These are phyloP conservation scores for Pangasianodon gigas DNA, from an alignment of 2,113 vertebrate species.

Conservation along the genomic window DNA sequence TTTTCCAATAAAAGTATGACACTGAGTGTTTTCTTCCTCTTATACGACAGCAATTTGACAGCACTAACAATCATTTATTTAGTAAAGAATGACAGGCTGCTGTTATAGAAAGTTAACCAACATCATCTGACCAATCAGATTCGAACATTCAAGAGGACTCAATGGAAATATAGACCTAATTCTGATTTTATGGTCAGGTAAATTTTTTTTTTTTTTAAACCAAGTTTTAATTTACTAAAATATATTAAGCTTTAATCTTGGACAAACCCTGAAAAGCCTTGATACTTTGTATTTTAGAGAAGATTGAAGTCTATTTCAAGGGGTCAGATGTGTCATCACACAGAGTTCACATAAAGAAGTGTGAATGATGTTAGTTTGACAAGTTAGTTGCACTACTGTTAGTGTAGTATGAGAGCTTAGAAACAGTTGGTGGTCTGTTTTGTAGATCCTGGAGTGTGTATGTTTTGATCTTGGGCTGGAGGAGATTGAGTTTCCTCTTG, in stretches of 20 bases:
- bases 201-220: not conserved
- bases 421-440: conserved; percentile 59
- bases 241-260: not conserved
- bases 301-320: not conserved
- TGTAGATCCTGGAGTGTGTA: conserved; percentile 26
- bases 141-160: not conserved
- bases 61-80: not conserved
- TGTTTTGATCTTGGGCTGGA: conserved; percentile 45
- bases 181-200: not conserved
- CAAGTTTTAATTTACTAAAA: not conserved
- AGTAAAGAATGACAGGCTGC: not conserved
- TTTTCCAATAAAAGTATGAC: not conserved
- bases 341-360: not conserved
- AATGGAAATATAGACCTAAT: not conserved
- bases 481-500: conserved; percentile 54
- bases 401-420: conserved; percentile 50
- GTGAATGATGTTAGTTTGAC: conserved; percentile 24
- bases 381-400: conserved; percentile 52
- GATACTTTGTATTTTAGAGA: not conserved
- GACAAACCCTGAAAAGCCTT: not conserved
- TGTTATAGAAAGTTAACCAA: not conserved
- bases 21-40: not conserved
- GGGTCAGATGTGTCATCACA: not conserved
- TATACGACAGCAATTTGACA: not conserved
- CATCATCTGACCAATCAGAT: not conserved